Evolutionary conservation across 2,888 invertebrate genomes (phyloP).

Genomic region (Agrotis puta): DNA sequence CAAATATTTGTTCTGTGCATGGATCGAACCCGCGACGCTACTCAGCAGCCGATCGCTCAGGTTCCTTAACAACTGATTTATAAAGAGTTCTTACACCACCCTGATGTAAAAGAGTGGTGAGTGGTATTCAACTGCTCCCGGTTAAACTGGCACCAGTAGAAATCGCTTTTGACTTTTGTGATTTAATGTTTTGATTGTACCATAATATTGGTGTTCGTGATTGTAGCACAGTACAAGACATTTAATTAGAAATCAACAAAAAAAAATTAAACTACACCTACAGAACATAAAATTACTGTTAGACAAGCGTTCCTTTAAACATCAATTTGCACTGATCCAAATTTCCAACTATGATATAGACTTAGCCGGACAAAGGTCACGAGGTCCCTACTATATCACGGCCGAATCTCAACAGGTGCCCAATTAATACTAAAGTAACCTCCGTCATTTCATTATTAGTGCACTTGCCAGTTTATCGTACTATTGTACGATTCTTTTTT

Average conservation of each 20-base stretch:
- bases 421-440: slow-evolving; percentile 61
- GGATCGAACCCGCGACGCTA: too few species aligned
- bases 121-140: too few species aligned
- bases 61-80: too few species aligned
- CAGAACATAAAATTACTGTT: too few species aligned
- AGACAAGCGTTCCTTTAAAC: neutral
- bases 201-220: too few species aligned
- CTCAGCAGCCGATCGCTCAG: too few species aligned
- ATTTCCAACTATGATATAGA: slow-evolving; percentile 43
- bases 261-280: neutral
- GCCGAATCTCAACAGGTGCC: slow-evolving; percentile 62
- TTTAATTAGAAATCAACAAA: slow-evolving; percentile 10
- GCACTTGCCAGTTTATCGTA: slow-evolving; percentile 22
- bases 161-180: too few species aligned
- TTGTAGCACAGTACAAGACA: neutral
- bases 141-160: too few species aligned
- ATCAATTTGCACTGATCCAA: slow-evolving; percentile 17
- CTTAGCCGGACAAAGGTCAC: slow-evolving; percentile 50
- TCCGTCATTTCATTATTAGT: slow-evolving; percentile 32
- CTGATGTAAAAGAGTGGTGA: too few species aligned
- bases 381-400: slow-evolving; percentile 51
- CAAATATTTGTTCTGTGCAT: too few species aligned
- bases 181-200: too few species aligned
- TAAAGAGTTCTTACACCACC: too few species aligned
- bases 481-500: neutral